Base-by-base conservation (phyloP, 2,888 invertebrate species). In the Drosophila macrospina region DNA sequence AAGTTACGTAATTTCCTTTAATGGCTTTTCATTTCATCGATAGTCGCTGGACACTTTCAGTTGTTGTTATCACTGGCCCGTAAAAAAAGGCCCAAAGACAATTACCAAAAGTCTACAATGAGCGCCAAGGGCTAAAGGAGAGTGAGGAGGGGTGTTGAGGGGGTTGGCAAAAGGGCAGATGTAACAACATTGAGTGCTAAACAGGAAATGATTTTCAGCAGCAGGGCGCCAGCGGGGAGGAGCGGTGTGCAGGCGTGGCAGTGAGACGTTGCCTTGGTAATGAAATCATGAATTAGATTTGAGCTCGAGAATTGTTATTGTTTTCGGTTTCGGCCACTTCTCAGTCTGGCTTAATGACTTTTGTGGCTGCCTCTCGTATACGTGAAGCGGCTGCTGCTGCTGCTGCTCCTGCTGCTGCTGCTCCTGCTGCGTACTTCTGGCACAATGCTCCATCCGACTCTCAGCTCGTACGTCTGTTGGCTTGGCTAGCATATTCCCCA, bases 231-330 rank as follows among this genome's bases (percentile, higher is more conserved):
- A n/a, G 34, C 1, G 41, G 15, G 13, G 5, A 11, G 16, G 4
- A 10, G n/a, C 26, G 6, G 6, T 10, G 13, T 5, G 13, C 13
- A 5, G 11, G 5, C 20, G 26, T 16, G 26, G 28, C 34, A 16
- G 20, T 20, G 20, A 20, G 20, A 20, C 20, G 20, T 37, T n/a
- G 61, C 36, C 44, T 67, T 78, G 83, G 83, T 84, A 84, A 84
- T 85, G 84, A 85, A 85, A 85, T 85, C 84, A 84, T 86, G 84
- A 86, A 86, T 84, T 84, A 83, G 84, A 86, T 84, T 84, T 86
- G 74, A 86, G 86, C 86, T 86, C 73, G 84, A 86, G 79, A 84
- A 86, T 84, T 84, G 84, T 84, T 84, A 86, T 86, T 84, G 84
- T 84, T 84, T 86, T 82, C 82, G 67, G 70, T 86, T 86, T 81